phyloP scores from a whole-genome alignment of 2,113 vertebrate species.

The Neolamprologus cancellatus region DNA sequence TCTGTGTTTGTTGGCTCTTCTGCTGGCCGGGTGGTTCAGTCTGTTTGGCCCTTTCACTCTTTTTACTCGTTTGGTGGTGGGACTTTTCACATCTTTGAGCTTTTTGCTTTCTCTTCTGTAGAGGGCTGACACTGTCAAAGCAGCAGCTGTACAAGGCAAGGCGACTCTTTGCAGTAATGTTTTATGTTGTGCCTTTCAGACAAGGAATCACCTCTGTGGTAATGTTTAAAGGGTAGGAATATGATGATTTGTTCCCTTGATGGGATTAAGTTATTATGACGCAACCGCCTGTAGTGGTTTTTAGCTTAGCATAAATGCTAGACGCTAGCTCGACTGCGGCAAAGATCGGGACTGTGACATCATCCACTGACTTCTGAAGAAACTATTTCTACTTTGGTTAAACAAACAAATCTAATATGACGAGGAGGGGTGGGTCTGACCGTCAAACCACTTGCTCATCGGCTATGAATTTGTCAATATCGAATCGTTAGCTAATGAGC shows the following conservation, averaged over 20 bases:
- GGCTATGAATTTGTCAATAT: neutral
- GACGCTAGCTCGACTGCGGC: rapidly evolving
- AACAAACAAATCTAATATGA: neutral
- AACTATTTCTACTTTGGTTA: rapidly evolving
- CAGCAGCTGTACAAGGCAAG: neutral
- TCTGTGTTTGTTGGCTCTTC: neutral
- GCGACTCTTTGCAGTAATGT: neutral
- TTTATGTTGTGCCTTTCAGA: neutral
- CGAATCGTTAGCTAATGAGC: neutral
- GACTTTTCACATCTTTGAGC: constrained; percentile 23
- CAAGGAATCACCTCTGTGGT: neutral
- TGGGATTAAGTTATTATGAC: neutral
- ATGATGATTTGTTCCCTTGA: neutral
- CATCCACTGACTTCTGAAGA: neutral
- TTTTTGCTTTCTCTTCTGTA: neutral
- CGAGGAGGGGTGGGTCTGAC: neutral
- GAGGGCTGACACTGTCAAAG: neutral
- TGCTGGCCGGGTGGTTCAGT: neutral
- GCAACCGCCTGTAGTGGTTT: rapidly evolving
- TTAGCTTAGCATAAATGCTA: neutral
- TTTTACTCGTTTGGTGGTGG: constrained; percentile 32
- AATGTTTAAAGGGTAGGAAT: neutral
- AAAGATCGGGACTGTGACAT: neutral
- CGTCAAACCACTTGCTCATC: neutral
- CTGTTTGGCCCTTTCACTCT: neutral